A percentile compares a stretch with the other conserved stretches of the same genome.
Evolutionary conservation across 2,888 invertebrate species (phyloP).

Genomic region (Mantis religiosa): DNA sequence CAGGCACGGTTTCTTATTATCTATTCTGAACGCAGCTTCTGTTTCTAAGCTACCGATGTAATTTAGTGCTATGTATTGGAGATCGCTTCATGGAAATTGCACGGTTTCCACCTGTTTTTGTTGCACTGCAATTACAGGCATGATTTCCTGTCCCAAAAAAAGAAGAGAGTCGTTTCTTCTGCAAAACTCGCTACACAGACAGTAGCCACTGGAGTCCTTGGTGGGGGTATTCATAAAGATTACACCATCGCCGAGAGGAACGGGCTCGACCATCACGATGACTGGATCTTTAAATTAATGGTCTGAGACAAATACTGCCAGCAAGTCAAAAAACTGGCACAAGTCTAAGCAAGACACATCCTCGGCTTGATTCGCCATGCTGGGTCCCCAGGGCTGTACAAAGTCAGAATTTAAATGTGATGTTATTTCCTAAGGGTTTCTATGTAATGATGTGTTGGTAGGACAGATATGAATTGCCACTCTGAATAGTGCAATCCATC

Average conservation of each 20-base stretch:
- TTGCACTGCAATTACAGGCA: not conserved
- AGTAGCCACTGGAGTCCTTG: not conserved
- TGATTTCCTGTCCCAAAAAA: not conserved
- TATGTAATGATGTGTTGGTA: not conserved
- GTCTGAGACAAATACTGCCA: not conserved
- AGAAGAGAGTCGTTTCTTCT: not conserved
- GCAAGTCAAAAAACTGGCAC: not conserved
- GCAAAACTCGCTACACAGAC: not conserved
- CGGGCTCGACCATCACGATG: not conserved
- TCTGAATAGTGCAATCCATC: not conserved
- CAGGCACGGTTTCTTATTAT: not conserved
- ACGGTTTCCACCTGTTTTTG: not conserved
- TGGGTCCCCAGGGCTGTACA: not conserved
- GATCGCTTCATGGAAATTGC: not conserved
- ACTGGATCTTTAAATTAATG: not conserved
- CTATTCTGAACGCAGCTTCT: not conserved
- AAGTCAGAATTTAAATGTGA: not conserved
- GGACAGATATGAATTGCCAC: not conserved
- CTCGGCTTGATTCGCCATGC: not conserved
- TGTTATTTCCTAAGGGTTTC: not conserved
- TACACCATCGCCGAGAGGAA: not conserved
- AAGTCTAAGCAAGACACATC: not conserved
- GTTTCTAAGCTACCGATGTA: not conserved
- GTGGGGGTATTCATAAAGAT: not conserved
- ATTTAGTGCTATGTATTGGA: not conserved